Evolutionary conservation across 2,797 vertebrate genomes (phyloP).

Genomic region (Scyliorhinus canicula): DNA sequence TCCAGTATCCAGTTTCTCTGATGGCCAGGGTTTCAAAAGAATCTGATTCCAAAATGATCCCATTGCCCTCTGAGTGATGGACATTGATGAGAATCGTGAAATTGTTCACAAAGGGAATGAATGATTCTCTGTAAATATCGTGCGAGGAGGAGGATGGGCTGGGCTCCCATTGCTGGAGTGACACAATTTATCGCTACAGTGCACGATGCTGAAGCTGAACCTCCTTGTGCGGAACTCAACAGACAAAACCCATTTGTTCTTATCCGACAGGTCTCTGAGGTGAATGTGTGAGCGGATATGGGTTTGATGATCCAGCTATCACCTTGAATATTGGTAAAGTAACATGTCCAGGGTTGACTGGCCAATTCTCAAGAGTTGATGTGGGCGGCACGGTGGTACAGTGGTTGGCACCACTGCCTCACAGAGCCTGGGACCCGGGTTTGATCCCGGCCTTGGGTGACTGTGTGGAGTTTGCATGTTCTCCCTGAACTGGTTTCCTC

Average conservation of each 20-base stretch:
- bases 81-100: background rate
- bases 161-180: no score
- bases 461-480: no score
- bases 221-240: background rate
- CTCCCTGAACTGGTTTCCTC: no score
- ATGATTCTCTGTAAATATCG: background rate
- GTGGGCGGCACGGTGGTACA: no score
- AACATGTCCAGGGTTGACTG: background rate
- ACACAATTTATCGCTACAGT: background rate
- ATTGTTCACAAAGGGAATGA: background rate
- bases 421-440: no score
- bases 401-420: no score
- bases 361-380: background rate
- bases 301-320: background rate
- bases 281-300: background rate
- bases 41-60: background rate
- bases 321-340: background rate
- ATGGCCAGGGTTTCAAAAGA: background rate
- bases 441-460: no score
- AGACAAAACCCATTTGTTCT: background rate
- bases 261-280: background rate
- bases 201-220: background rate
- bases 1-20: conserved; percentile 1
- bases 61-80: background rate
- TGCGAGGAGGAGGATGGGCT: background rate